A percentile compares a stretch with the other conserved stretches of the same genome.
phyloP scores from a whole-genome alignment of 2,797 vertebrate species.

The Pangasius krempfi region DNA sequence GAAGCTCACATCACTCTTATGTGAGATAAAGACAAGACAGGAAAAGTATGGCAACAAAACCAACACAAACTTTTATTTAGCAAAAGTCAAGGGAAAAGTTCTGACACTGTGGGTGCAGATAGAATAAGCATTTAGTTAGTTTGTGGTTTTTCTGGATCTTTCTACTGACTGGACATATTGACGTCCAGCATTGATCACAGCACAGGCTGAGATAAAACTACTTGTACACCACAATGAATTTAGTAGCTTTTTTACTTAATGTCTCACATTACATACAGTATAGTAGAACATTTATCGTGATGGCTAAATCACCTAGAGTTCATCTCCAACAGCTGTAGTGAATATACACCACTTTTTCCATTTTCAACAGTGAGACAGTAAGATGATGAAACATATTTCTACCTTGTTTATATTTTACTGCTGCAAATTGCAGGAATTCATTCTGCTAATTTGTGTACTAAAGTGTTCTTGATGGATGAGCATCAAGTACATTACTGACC shows the following conservation, averaged over 20 bases:
- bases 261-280: slow-evolving; percentile 21
- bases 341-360: slow-evolving; percentile 6
- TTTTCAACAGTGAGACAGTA: slow-evolving; percentile 9
- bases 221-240: slow-evolving; percentile 2
- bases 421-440: not conserved
- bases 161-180: not conserved
- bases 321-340: not conserved
- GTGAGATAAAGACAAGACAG: slow-evolving; percentile 20
- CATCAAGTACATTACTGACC: slow-evolving; percentile 5
- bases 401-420: not conserved
- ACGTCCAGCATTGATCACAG: not conserved
- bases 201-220: slow-evolving; percentile 21
- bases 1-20: not conserved
- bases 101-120: slow-evolving; percentile 17
- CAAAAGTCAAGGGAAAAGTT: slow-evolving; percentile 17
- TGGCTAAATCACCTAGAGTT: slow-evolving; percentile 5
- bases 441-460: slow-evolving; percentile 16
- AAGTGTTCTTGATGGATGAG: slow-evolving; percentile 6
- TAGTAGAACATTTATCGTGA: slow-evolving; percentile 19
- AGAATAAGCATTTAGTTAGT: not conserved
- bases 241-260: slow-evolving; percentile 5
- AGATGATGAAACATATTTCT: not conserved
- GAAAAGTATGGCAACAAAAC: slow-evolving; percentile 19
- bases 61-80: slow-evolving; percentile 34
- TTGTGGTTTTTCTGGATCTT: not conserved